A percentile compares a stretch with the other conserved stretches of the same genome.
Conservation (phyloP, 2,113 vertebrate species). For the Sorex araneus region DNA sequence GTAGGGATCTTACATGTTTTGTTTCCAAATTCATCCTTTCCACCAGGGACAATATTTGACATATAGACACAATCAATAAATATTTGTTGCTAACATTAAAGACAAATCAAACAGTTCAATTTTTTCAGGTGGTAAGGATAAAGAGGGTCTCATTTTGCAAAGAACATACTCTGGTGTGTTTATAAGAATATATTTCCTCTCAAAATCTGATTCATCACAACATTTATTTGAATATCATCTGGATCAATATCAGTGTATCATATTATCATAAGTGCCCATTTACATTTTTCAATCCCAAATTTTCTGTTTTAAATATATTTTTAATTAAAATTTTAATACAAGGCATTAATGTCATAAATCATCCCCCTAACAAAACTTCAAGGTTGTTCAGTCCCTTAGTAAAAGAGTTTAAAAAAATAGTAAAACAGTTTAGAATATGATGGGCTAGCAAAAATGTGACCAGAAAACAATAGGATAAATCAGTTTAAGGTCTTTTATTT, state of each 20-base stretch:
- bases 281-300: background rate
- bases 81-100: slow-evolving; percentile 12
- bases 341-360: no score
- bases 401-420: no score
- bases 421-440: no score
- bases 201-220: slow-evolving; percentile 35
- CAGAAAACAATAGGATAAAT: no score
- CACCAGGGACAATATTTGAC: background rate
- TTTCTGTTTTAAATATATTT: slow-evolving; percentile 43
- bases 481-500: no score
- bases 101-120: slow-evolving; percentile 26
- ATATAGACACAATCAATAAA: slow-evolving; percentile 9
- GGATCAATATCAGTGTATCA: slow-evolving; percentile 33
- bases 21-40: background rate
- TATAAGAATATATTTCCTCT: slow-evolving; percentile 13
- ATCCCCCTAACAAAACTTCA: no score
- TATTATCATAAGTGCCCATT: background rate
- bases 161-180: slow-evolving; percentile 2
- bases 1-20: background rate
- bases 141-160: slow-evolving; percentile 39
- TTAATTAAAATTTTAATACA: slow-evolving; percentile 1
- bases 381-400: no score
- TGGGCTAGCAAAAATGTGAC: no score
- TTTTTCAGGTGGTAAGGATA: background rate
- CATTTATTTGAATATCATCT: no score